Conservation (phyloP, 2,113 vertebrate genomes). For the Aix galericulata region DNA sequence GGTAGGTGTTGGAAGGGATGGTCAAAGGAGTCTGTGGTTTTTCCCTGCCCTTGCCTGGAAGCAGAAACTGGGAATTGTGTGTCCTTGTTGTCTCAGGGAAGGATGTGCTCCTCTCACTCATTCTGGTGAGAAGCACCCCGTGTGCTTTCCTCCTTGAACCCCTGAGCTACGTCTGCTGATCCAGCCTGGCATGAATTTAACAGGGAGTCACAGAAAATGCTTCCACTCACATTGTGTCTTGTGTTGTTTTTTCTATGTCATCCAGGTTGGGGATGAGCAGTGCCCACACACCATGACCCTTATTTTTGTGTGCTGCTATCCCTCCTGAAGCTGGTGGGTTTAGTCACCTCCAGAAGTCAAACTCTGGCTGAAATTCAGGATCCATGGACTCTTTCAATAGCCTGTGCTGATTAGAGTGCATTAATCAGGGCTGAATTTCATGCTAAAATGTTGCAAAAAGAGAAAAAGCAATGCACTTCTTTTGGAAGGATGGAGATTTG, state of each 20-base stretch:
- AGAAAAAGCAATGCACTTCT: not conserved
- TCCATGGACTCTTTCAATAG: not conserved
- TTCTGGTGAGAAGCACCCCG: not conserved
- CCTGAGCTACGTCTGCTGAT: not conserved
- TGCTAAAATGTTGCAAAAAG: not conserved
- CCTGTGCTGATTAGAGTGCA: not conserved
- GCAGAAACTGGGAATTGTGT: not conserved
- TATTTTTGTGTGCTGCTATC: not conserved
- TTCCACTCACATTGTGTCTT: not conserved
- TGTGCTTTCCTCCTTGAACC: not conserved
- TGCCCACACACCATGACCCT: accelerated
- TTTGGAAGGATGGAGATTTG: not conserved
- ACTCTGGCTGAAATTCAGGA: not conserved
- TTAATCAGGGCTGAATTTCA: not conserved
- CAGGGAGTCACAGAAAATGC: not conserved
- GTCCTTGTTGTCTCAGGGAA: not conserved
- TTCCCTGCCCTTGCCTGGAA: not conserved
- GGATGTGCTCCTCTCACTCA: accelerated
- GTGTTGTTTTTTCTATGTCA: not conserved
- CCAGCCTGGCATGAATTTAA: not conserved
- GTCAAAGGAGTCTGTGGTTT: not conserved
- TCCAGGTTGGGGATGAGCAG: not conserved
- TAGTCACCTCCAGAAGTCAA: not conserved
- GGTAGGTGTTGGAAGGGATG: not conserved
- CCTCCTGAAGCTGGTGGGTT: not conserved